Conservation (phyloP, 2,888 invertebrate species). For the Sericinus montela region DNA sequence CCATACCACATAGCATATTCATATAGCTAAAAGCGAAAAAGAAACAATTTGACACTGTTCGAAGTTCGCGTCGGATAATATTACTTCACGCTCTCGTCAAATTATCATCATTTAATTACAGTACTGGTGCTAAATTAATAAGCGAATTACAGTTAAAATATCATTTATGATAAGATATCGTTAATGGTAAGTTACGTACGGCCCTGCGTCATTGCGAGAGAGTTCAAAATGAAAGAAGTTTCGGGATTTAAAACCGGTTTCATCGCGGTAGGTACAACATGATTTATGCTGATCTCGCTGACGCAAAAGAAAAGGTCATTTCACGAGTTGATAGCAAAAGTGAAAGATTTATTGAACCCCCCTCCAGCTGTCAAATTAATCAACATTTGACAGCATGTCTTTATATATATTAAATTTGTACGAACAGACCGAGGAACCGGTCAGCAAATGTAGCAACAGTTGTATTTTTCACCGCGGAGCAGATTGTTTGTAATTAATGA, state of each 20-base stretch:
- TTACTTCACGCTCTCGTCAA: not conserved
- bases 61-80: not conserved
- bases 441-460: too few relatives aligned
- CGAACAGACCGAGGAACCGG: too few relatives aligned
- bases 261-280: not conserved
- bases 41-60: not conserved
- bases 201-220: not conserved
- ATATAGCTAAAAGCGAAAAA: too few relatives aligned
- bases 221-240: not conserved
- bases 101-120: slow-evolving; percentile 15
- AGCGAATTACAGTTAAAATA: slow-evolving; percentile 2
- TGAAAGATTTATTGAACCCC: slow-evolving; percentile 9
- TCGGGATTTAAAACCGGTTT: not conserved
- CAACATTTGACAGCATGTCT: not conserved
- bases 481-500: too few relatives aligned
- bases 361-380: not conserved
- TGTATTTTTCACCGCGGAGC: too few relatives aligned
- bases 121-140: slow-evolving; percentile 3
- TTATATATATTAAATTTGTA: not conserved
- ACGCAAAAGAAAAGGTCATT: slow-evolving; percentile 13
- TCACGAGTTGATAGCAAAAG: slow-evolving; percentile 3
- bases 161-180: not conserved
- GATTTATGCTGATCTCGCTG: not conserved
- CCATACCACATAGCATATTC: too few relatives aligned
- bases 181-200: not conserved